phyloP scores from a whole-genome alignment of 1,140 invertebrate genomes.

The Pygmarrhopalites habei region DNA sequence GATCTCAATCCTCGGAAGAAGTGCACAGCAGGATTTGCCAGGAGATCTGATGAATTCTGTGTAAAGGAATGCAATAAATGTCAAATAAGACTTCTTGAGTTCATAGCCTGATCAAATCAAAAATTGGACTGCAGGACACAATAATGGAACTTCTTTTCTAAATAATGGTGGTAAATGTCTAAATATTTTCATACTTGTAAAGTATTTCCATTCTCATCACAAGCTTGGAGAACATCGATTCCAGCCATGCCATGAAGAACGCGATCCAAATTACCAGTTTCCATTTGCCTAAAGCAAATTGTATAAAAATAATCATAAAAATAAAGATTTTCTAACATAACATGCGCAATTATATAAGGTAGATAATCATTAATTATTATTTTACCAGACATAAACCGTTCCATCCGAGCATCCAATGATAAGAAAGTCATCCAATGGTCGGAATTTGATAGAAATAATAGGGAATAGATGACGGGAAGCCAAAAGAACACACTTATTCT shows the following conservation, averaged over 20 bases:
- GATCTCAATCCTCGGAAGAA: slow-evolving; percentile 77
- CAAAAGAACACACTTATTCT: slow-evolving; percentile 88
- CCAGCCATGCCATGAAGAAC: slow-evolving; percentile 91
- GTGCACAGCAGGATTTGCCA: slow-evolving; percentile 88
- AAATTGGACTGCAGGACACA: too few species aligned
- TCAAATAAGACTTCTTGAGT: too few species aligned
- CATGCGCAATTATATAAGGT: too few species aligned
- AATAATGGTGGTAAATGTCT: too few species aligned
- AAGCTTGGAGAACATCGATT: slow-evolving; percentile 91
- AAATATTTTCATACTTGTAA: too few species aligned
- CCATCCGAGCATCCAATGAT: slow-evolving; percentile 96
- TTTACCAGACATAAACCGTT: background rate
- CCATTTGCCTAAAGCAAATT: slow-evolving; percentile 99
- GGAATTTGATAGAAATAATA: slow-evolving; percentile 92
- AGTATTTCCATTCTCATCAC: slow-evolving; percentile 71
- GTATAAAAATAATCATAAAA: too few species aligned
- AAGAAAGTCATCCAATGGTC: slow-evolving; percentile 95
- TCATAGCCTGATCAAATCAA: too few species aligned
- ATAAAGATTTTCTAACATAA: too few species aligned
- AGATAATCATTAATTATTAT: too few species aligned
- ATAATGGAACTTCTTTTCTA: too few species aligned
- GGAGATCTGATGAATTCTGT: slow-evolving; percentile 25
- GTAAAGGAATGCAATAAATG: too few species aligned
- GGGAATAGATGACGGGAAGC: slow-evolving; percentile 95
- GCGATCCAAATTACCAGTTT: slow-evolving; percentile 92